Base-by-base conservation (phyloP, 2,888 invertebrate species). In the Cremastinae sp. region DNA sequence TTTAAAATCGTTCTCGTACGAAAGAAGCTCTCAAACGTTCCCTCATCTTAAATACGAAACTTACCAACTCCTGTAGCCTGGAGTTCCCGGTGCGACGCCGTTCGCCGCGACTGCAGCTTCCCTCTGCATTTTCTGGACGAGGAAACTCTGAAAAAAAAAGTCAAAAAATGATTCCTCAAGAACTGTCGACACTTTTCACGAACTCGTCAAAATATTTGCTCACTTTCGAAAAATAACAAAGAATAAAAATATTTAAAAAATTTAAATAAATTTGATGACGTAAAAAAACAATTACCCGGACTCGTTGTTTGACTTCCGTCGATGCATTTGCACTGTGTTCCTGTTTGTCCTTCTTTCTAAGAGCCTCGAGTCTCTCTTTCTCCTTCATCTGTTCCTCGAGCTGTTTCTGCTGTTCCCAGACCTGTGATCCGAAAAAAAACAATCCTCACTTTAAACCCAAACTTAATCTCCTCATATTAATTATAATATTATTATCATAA, bases 281-380 rank as follows among this genome's bases (percentile, higher is more conserved):
- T 8, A 14, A 41, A 8, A 41, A 14, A 41, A 20, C 10, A 77
- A n/a, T n/a, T 87, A 95, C 97, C 93, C 97, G 97, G 84, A 98
- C 92, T 87, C 97, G 96, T 91, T 97, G 97, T 90, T 98, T 98
- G 87, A 98, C 98, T 91, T 98, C 98, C 18, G 96, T 95, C 80
- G 98, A 98, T 80, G 98, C 98, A 86, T 97, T 95, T 70, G 98
- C 98, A 91, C 97, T 97, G 91, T 97, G 97, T 90, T 97, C 97
- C 88, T 96, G 95, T 90, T 97, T 97, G 90, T 97, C 97, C 90
- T 98, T 97, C 91, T 97, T 97, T 87, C 96, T 94, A 84, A 97
- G 92, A 81, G 95, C 95, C 86, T 97, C 96, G 81, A 96, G 92
- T 84, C 95, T 92, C 88, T 97, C 96, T 78, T 96, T 93, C 90